Base-by-base conservation (phyloP, 2,888 invertebrate genomes). In the Halocaridina rubra region DNA sequence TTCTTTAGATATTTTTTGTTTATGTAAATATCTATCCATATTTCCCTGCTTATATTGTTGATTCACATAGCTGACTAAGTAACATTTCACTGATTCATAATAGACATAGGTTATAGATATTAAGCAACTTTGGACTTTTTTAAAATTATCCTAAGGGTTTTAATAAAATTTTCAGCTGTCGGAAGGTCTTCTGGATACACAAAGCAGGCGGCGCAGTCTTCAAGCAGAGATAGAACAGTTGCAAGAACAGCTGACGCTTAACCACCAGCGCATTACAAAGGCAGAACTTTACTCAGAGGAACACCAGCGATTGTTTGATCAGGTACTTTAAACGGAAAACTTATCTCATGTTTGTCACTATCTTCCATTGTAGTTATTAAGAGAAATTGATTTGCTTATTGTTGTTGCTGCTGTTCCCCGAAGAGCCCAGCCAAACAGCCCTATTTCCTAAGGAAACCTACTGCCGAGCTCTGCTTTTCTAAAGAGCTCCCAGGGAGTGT, bases 251-350 rank as follows among this genome's bases (percentile, higher is more conserved):
- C 81, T 85, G 3, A 76, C 39, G 3, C 5, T 71, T 29, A 85
- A 80, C 29, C 87, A 87, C 30, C 72, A 85, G 7, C 78, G 79
- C 13, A 87, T 87, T 22, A 75, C 81, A 22, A 85, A 85, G 53
- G 74, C 84, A 16, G 84, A 84, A 22, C 81, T 76, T 46, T 87
- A 87, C 64, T 85, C 84, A 24, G 78, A 85, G 13, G 87, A 87
- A 24, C 84, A 87, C 53, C 78, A 80, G 53, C 39, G 46, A 4
- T 75, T 87, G 16, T 82, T 81, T 82, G 86, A 86, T 24, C 76
- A 85, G 77, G 85, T 85, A n/a, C 32, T 64, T 24, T 0, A 64
- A n/a, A 27, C 16, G 67, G 22, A 64, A 19, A 19, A 24, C 29
- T 3, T 64, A 64, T 64, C 0, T 19, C 16, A 19, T 59, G n/a